phyloP scores from a whole-genome alignment of 2,113 vertebrate genomes.

The Scomber japonicus region DNA sequence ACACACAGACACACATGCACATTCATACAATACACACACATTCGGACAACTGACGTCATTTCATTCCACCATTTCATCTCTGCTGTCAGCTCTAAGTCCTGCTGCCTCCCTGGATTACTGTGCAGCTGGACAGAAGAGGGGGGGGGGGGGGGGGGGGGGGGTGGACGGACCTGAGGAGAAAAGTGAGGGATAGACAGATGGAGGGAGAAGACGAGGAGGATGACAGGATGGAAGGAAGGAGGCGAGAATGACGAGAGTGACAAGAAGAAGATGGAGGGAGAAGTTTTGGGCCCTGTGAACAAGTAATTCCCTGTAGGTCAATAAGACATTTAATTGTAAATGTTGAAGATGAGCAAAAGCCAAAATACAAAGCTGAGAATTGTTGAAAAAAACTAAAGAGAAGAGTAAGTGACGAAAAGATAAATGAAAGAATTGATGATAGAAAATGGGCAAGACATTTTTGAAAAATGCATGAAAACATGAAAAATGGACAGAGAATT shows the following conservation, averaged over 20 bases:
- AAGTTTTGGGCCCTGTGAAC: conserved; percentile 11
- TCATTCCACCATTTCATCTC: conserved; percentile 79
- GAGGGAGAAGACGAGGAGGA: conserved; percentile 45
- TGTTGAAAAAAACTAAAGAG: conserved; percentile 10
- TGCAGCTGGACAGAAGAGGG: conserved; percentile 73
- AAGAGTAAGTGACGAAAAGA: conserved; percentile 10
- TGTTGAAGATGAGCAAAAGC: neutral
- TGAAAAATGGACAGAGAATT: neutral
- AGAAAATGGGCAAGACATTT: conserved; percentile 25
- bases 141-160: conserved; percentile 50
- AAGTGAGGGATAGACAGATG: conserved; percentile 39
- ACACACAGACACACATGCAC: conserved; percentile 46
- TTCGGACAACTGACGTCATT: conserved; percentile 77
- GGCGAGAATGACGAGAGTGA: conserved; percentile 22
- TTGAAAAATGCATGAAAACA: conserved; percentile 29
- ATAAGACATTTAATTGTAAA: neutral
- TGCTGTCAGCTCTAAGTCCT: conserved; percentile 77
- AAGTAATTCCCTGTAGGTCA: conserved; percentile 32
- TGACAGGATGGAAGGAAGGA: conserved; percentile 41
- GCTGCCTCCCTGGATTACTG: conserved; percentile 78
- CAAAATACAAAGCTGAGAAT: conserved; percentile 34
- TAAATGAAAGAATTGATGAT: conserved; percentile 7
- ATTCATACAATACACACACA: conserved; percentile 19
- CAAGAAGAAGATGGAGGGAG: neutral
- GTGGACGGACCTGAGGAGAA: conserved; percentile 37